Conservation (phyloP, 2,113 vertebrate genomes). For the Meriones unguiculatus region DNA sequence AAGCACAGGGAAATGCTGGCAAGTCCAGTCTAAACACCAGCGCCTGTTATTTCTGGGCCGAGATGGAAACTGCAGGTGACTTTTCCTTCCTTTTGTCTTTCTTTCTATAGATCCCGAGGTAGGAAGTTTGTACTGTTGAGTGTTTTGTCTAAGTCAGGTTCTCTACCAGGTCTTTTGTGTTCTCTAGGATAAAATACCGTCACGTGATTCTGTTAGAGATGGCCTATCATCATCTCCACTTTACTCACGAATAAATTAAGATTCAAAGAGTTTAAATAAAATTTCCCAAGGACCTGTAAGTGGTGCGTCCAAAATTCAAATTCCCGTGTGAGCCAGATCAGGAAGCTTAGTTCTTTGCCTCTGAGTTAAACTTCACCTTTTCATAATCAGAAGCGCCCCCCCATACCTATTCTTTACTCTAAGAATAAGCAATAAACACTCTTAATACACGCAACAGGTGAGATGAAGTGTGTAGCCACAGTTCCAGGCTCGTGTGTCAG, state of each 20-base stretch:
- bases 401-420: constrained; percentile 1
- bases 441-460: neutral
- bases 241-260: neutral
- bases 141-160: constrained; percentile 12
- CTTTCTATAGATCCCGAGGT: neutral
- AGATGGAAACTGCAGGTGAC: neutral
- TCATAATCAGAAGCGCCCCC: neutral
- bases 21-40: neutral
- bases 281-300: neutral
- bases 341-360: constrained; percentile 12
- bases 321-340: neutral
- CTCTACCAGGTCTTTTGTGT: neutral
- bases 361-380: constrained; percentile 24
- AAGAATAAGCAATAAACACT: neutral
- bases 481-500: neutral
- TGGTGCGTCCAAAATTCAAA: neutral
- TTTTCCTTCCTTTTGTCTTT: constrained; percentile 26
- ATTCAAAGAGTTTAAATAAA: constrained; percentile 50
- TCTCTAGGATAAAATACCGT: neutral
- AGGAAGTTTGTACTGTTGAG: neutral
- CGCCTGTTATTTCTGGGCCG: neutral
- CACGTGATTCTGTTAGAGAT: neutral
- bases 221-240: neutral
- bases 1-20: neutral
- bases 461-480: neutral